phyloP scores from a whole-genome alignment of 2,888 invertebrate species.

The Eudemis profundana region DNA sequence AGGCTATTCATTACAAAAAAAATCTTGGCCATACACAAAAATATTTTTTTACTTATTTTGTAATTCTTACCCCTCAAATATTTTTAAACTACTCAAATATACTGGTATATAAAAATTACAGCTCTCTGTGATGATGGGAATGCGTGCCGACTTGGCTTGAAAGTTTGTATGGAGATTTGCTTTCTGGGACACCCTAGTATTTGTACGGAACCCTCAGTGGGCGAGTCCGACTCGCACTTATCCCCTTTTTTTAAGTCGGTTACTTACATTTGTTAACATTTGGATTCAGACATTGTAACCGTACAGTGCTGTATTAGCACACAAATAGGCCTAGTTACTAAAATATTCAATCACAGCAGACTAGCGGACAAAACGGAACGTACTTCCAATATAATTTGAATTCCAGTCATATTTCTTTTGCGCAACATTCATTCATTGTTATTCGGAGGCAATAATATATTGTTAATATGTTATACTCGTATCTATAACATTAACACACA shows the following conservation, averaged over 20 bases:
- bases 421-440: constrained; percentile 34
- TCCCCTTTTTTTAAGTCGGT: not conserved
- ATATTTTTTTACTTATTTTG: too few relatives aligned
- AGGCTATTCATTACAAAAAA: too few relatives aligned
- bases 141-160: too few relatives aligned
- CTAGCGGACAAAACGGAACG: constrained; percentile 35
- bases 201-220: too few relatives aligned
- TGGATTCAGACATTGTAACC: not conserved
- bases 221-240: too few relatives aligned
- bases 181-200: too few relatives aligned
- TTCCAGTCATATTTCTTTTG: constrained; percentile 33
- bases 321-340: constrained; percentile 15
- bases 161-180: too few relatives aligned
- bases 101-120: too few relatives aligned
- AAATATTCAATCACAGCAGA: constrained; percentile 38
- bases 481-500: constrained; percentile 6
- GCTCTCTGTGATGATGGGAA: too few relatives aligned
- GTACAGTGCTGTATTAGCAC: constrained; percentile 2
- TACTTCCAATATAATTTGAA: constrained; percentile 34
- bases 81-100: too few relatives aligned
- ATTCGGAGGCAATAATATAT: constrained; percentile 22
- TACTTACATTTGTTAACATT: not conserved
- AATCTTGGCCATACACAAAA: too few relatives aligned
- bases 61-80: too few relatives aligned
- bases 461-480: constrained; percentile 32